Evolutionary conservation across 2,113 vertebrate genomes (phyloP).

Genomic region (Sceloporus undulatus): DNA sequence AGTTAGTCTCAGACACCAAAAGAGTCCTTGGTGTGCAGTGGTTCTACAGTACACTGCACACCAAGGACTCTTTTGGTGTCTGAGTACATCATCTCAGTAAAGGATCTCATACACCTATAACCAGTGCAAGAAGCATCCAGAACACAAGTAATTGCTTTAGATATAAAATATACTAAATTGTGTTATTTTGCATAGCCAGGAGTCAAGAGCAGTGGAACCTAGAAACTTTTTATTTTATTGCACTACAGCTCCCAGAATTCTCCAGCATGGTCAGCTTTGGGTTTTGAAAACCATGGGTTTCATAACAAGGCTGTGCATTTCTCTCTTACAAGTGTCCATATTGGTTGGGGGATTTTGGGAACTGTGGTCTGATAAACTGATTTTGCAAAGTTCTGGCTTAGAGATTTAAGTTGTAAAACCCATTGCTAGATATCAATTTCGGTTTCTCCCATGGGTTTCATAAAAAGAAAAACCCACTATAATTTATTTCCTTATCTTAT

Average conservation of each 20-base stretch:
- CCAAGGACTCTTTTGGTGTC: too few relatives aligned
- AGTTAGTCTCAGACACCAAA: too few relatives aligned
- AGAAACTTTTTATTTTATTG: too few relatives aligned
- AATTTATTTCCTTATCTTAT: slow-evolving; percentile 14
- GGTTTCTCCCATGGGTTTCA: slow-evolving; percentile 21
- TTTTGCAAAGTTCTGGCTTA: neutral
- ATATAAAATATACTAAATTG: slow-evolving; percentile 23
- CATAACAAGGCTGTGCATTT: too few relatives aligned
- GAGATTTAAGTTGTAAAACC: slow-evolving; percentile 29
- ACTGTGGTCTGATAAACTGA: too few relatives aligned
- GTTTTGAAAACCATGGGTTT: too few relatives aligned
- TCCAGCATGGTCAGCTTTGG: too few relatives aligned
- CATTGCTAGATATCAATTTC: slow-evolving; percentile 10
- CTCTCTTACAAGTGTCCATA: too few relatives aligned
- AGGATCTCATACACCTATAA: neutral
- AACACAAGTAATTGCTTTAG: neutral
- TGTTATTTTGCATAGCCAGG: neutral
- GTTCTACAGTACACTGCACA: neutral
- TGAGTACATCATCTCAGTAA: too few relatives aligned
- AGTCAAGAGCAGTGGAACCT: neutral
- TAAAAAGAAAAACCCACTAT: neutral
- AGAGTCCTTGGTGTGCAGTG: neutral
- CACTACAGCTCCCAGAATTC: too few relatives aligned
- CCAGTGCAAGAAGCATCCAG: neutral
- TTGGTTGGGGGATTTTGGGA: too few relatives aligned